These are phyloP conservation scores for Heliconius congener DNA, from an alignment of 1,140 invertebrate species.

Conservation along the genomic window DNA sequence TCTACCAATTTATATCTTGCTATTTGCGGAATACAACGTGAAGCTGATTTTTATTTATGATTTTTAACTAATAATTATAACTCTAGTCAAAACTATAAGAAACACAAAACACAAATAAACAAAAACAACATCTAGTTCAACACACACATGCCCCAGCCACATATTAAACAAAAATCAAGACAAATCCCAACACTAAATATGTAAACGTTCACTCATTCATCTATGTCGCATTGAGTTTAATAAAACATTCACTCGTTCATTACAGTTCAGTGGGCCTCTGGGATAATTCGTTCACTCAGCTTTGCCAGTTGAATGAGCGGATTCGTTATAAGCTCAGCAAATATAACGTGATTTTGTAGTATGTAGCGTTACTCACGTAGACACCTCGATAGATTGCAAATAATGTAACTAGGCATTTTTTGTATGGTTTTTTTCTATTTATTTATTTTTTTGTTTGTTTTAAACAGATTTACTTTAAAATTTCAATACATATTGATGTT, in stretches of 20 bases:
- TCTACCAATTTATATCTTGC: not conserved
- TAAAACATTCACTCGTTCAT: slow-evolving; percentile 41
- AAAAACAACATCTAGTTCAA: not conserved
- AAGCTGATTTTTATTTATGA: too few species aligned
- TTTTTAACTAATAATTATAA: too few species aligned
- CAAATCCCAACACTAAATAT: slow-evolving; percentile 29
- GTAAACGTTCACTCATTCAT: slow-evolving; percentile 33
- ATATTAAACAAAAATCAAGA: slow-evolving; percentile 15
- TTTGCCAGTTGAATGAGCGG: slow-evolving; percentile 30
- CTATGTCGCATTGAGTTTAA: slow-evolving; percentile 34
- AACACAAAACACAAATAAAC: not conserved
- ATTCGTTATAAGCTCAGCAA: slow-evolving; percentile 34
- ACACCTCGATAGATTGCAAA: slow-evolving; percentile 15
- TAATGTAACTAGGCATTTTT: not conserved
- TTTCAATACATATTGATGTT: too few species aligned
- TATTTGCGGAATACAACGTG: too few species aligned
- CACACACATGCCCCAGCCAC: not conserved
- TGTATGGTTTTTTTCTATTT: too few species aligned
- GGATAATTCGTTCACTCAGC: slow-evolving; percentile 37
- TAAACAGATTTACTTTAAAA: too few species aligned
- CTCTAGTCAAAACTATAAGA: too few species aligned
- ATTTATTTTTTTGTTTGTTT: too few species aligned
- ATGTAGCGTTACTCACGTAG: slow-evolving; percentile 24
- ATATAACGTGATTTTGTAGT: slow-evolving; percentile 20
- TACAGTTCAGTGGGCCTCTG: slow-evolving; percentile 33